phyloP scores from a whole-genome alignment of 2,888 invertebrate genomes.

The Lasioglossum lativentre region DNA sequence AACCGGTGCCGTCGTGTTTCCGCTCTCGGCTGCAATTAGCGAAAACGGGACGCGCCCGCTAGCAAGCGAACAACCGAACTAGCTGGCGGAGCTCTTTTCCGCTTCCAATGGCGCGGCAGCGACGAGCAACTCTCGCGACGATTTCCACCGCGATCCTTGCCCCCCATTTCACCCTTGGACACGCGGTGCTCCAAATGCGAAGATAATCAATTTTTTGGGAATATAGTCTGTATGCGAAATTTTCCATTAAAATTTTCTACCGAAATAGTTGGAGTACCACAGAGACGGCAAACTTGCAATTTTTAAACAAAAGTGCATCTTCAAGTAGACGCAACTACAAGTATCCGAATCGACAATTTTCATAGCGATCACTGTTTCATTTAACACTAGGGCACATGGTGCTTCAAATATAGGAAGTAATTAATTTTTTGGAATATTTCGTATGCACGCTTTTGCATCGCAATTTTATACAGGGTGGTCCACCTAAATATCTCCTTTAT shows the following conservation, averaged over 20 bases:
- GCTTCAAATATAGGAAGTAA: background rate
- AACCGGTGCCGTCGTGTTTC: constrained; percentile 16
- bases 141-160: background rate
- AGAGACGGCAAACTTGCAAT: background rate
- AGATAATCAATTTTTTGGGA: background rate
- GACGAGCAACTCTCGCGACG: background rate
- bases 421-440: background rate
- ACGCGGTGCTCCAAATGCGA: background rate
- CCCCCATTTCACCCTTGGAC: background rate
- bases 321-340: no score
- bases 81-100: background rate
- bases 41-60: constrained; percentile 20
- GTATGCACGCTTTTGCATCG: background rate
- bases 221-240: background rate
- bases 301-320: background rate
- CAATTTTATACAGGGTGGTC: no score
- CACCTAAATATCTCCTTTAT: no score
- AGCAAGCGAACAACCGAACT: background rate
- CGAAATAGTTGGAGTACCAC: background rate
- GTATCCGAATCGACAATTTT: no score
- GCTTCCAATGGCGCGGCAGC: no score
- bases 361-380: background rate
- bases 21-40: constrained; percentile 21
- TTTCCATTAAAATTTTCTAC: background rate
- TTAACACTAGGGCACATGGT: background rate